A percentile compares a stretch with the other conserved stretches of the same genome.
phyloP scores from a whole-genome alignment of 2,888 invertebrate genomes.

The Mythimna loreyi region DNA sequence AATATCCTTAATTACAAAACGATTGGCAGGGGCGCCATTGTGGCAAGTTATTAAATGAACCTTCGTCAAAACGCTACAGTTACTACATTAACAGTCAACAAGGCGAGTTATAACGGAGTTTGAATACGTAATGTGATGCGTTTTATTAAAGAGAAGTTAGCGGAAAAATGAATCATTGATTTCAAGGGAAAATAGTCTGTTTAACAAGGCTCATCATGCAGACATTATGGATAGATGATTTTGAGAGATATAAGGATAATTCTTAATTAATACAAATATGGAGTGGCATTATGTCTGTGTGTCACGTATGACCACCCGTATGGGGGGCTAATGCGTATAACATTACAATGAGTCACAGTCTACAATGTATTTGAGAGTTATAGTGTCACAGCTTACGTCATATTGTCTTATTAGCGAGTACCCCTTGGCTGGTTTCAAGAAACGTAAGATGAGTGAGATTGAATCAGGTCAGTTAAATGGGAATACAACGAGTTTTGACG shows the following conservation, averaged over 20 bases:
- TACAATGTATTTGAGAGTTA: conserved; percentile 46
- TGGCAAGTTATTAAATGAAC: conserved; percentile 61
- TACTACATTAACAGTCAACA: conserved; percentile 67
- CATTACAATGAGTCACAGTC: conserved; percentile 68
- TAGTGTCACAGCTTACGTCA: conserved; percentile 63
- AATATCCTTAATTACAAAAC: conserved; percentile 64
- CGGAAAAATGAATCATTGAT: conserved; percentile 40
- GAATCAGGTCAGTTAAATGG: conserved; percentile 49
- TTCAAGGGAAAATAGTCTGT: conserved; percentile 25
- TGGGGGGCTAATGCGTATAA: conserved; percentile 63
- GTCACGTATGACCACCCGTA: conserved; percentile 68
- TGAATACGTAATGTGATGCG: conserved; percentile 65
- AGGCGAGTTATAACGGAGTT: conserved; percentile 66
- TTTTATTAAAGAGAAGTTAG: conserved; percentile 52
- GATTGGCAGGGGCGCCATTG: conserved; percentile 48
- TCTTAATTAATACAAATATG: conserved; percentile 52
- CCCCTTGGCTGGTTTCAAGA: conserved; percentile 56
- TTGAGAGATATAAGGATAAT: conserved; percentile 36
- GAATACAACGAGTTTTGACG: conserved; percentile 23
- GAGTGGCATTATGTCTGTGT: conserved; percentile 59
- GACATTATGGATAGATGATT: conserved; percentile 21
- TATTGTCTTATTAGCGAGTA: conserved; percentile 61
- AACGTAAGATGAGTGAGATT: conserved; percentile 45
- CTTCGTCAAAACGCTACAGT: conserved; percentile 57
- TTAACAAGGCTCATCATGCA: conserved; percentile 15